phyloP scores from a whole-genome alignment of 2,797 vertebrate species.

The Clarias pachynema region DNA sequence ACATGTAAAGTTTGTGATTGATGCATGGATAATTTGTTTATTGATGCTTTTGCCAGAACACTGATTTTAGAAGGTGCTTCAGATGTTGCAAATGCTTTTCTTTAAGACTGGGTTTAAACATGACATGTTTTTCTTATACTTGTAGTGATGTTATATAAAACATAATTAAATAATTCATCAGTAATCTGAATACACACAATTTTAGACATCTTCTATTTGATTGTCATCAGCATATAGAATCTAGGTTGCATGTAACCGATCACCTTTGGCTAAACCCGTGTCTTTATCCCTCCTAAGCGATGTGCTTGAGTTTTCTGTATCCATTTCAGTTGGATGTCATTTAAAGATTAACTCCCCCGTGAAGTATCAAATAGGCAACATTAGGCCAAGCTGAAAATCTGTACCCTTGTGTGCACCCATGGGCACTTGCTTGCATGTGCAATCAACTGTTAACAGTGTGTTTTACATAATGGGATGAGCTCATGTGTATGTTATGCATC shows the following conservation, averaged over 20 bases:
- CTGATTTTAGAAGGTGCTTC: background rate
- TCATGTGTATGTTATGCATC: conserved; percentile 39
- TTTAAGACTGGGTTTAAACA: background rate
- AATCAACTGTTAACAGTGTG: conserved; percentile 34
- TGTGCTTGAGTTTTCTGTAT: conserved; percentile 42
- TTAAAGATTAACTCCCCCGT: conserved; percentile 35
- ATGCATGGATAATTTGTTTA: no score
- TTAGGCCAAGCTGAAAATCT: conserved; percentile 11
- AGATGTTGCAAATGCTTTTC: background rate
- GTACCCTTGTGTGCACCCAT: conserved; percentile 11
- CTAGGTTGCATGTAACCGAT: background rate
- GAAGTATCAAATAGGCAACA: conserved; percentile 13
- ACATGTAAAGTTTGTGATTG: background rate
- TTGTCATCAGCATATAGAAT: background rate
- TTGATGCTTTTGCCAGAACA: background rate
- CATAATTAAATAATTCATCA: background rate
- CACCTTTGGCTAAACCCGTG: conserved; percentile 24
- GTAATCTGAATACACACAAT: background rate
- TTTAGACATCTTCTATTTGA: background rate
- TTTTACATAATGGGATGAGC: conserved; percentile 44
- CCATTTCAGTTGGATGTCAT: conserved; percentile 20
- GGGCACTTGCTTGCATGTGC: conserved; percentile 7
- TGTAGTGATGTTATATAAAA: background rate
- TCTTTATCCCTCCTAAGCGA: conserved; percentile 37
- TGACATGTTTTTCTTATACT: background rate